Percentiles rank a stretch among this genome's conserved stretches.
Evolutionary conservation across 1,140 invertebrate species (phyloP).

Genomic region (Telenomus remus): DNA sequence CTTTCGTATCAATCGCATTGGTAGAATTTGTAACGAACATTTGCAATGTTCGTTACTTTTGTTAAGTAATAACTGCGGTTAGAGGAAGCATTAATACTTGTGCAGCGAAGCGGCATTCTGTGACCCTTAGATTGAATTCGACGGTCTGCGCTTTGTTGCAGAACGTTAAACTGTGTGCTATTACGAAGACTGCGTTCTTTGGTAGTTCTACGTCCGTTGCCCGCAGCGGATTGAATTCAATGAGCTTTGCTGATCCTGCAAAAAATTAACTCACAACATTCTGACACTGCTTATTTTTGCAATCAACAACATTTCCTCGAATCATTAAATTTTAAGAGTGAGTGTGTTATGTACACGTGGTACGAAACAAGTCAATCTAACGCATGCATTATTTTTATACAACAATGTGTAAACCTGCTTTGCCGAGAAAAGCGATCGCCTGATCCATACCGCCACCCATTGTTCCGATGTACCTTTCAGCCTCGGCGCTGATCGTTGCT

Average conservation of each 20-base stretch:
- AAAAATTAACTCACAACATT: constrained; percentile 14
- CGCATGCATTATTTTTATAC: not conserved
- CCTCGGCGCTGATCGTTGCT: constrained; percentile 89
- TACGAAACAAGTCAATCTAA: not conserved
- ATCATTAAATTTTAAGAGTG: too few species aligned
- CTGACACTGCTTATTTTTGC: not conserved
- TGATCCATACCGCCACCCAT: constrained; percentile 99
- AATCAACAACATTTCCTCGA: too few species aligned
- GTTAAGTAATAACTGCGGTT: too few species aligned
- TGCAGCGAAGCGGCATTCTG: constrained; percentile 93
- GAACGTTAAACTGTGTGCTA: constrained; percentile 92
- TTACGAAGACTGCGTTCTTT: constrained; percentile 88
- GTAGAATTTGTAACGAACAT: too few species aligned
- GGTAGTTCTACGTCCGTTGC: constrained; percentile 88
- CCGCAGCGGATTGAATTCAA: constrained; percentile 94
- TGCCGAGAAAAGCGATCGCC: constrained; percentile 95
- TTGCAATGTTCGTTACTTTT: too few species aligned
- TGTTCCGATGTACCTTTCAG: constrained; percentile 95
- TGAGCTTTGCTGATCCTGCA: constrained; percentile 87
- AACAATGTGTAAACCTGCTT: constrained; percentile 78
- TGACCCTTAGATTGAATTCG: constrained; percentile 94
- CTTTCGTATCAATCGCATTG: too few species aligned
- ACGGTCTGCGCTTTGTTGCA: constrained; percentile 95
- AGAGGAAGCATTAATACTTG: constrained; percentile 77
- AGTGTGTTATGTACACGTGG: not conserved